Percentiles rank a stretch among this genome's conserved stretches.
Evolutionary conservation across 2,888 invertebrate species (phyloP).

Genomic region (Nomada ferruginata): DNA sequence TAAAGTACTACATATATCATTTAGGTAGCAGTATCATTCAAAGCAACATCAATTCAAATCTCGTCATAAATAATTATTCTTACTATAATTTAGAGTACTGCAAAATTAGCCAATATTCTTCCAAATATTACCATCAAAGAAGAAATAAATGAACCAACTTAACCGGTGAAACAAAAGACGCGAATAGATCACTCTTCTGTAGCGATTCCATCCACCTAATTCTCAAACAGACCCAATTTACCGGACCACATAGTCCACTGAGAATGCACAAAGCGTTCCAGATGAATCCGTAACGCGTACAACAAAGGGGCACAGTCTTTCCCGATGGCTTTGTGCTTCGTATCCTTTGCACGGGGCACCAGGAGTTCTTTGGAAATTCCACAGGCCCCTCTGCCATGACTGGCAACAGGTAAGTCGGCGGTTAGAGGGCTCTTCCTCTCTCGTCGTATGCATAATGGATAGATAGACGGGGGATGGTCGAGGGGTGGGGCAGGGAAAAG

Average conservation of each 20-base stretch:
- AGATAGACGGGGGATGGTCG: constrained; percentile 16
- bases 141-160: neutral
- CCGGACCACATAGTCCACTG: neutral
- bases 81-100: neutral
- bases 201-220: too few species aligned
- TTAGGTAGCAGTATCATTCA: neutral
- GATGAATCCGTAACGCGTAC: constrained; percentile 23
- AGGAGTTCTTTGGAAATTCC: constrained; percentile 48
- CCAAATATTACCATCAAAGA: neutral
- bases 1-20: too few species aligned
- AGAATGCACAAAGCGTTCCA: constrained; percentile 6
- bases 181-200: too few species aligned
- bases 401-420: constrained; percentile 68
- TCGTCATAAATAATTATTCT: neutral
- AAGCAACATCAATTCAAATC: neutral
- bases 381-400: constrained; percentile 10
- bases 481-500: constrained; percentile 13
- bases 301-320: neutral
- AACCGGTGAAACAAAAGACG: too few species aligned
- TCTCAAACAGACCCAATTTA: too few species aligned
- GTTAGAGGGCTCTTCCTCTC: constrained; percentile 57
- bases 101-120: too few species aligned
- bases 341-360: neutral
- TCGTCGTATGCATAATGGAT: constrained; percentile 66
- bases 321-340: neutral